These are phyloP conservation scores for Sterna hirundo DNA, from an alignment of 2,113 vertebrate genomes.

Conservation along the genomic window DNA sequence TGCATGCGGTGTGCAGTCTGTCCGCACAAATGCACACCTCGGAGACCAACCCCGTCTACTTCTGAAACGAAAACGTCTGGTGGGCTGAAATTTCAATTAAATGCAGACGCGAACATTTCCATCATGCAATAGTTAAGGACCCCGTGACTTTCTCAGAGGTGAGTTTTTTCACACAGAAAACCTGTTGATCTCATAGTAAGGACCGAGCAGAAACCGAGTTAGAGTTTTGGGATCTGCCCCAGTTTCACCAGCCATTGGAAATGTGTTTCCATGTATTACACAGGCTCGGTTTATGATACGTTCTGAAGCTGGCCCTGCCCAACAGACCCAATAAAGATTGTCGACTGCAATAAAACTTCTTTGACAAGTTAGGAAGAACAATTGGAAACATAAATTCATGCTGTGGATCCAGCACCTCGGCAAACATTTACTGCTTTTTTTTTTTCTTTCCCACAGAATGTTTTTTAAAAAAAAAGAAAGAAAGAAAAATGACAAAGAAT, in stretches of 20 bases:
- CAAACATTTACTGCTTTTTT: conserved; percentile 52
- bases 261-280: conserved; percentile 6
- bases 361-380: conserved; percentile 59
- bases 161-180: background rate
- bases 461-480: background rate
- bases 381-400: conserved; percentile 61
- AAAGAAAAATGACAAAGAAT: conserved; percentile 62
- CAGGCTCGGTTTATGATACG: background rate
- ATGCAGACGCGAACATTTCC: background rate
- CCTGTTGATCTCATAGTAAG: background rate
- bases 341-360: conserved; percentile 58
- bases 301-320: conserved; percentile 43
- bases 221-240: background rate
- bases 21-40: background rate
- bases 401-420: conserved; percentile 46
- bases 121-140: background rate
- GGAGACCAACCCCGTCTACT: background rate
- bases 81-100: background rate
- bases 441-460: conserved; percentile 63
- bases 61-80: background rate
- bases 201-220: background rate
- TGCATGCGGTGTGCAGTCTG: accelerated
- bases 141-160: background rate
- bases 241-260: background rate
- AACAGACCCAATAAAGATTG: conserved; percentile 55